These are phyloP conservation scores for Cossypha dichroa DNA, from an alignment of 2,797 vertebrate genomes.

Conservation along the genomic window DNA sequence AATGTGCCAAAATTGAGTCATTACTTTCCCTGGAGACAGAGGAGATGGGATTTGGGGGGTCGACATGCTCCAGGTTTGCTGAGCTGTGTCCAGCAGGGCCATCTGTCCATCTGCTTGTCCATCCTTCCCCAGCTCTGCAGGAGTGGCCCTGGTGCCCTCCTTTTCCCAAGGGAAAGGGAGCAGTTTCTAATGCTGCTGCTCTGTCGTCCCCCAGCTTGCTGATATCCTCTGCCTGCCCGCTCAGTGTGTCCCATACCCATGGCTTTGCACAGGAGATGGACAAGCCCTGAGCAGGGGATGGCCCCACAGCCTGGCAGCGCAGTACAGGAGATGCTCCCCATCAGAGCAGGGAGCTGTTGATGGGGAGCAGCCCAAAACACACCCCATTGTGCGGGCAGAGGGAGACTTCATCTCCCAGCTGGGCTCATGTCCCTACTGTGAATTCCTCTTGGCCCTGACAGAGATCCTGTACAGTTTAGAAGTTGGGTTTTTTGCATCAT, in stretches of 20 bases:
- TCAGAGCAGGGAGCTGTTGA: rapidly evolving
- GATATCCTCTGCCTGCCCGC: neutral
- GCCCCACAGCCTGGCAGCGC: neutral
- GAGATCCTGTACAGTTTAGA: neutral
- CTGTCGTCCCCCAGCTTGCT: neutral
- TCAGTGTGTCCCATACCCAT: neutral
- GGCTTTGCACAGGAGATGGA: neutral
- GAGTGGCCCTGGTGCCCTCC: neutral
- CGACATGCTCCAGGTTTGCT: neutral
- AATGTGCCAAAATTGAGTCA: neutral
- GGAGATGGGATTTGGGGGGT: neutral
- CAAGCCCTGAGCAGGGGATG: neutral
- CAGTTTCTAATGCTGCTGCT: neutral
- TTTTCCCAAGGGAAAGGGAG: neutral
- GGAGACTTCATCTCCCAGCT: neutral
- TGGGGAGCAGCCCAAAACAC: neutral
- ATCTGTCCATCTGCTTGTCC: rapidly evolving
- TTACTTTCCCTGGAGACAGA: neutral
- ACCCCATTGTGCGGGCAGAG: rapidly evolving
- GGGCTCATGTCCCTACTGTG: rapidly evolving
- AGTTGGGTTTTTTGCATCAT: neutral
- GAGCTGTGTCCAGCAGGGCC: neutral
- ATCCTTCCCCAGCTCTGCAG: neutral
- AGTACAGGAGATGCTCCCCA: neutral
- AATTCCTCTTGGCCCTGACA: neutral